phyloP scores from a whole-genome alignment of 2,888 invertebrate genomes.

The Drosophila cracens region DNA sequence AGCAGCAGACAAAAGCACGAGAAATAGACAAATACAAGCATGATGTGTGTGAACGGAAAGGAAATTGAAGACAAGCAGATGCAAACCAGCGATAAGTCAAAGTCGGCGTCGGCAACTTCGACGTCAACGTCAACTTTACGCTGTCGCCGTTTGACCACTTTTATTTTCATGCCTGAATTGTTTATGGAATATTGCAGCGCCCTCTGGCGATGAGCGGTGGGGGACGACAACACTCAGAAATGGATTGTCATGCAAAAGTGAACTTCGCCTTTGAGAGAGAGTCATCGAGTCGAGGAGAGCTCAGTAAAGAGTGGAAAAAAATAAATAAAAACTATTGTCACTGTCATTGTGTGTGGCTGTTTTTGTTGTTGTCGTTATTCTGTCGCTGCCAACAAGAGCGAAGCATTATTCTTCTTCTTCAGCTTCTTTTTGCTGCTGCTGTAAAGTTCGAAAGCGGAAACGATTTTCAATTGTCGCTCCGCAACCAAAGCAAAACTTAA shows the following conservation, averaged over 20 bases:
- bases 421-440: background rate
- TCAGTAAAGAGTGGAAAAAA: constrained; percentile 67
- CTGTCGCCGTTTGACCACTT: constrained; percentile 68
- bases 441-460: constrained; percentile 54
- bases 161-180: constrained; percentile 80
- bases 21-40: constrained; percentile 22
- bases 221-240: constrained; percentile 44
- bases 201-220: constrained; percentile 8
- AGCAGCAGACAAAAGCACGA: constrained; percentile 25
- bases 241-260: constrained; percentile 78
- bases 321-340: constrained; percentile 63
- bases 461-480: constrained; percentile 46
- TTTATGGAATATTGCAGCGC: constrained; percentile 56
- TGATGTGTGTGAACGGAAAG: constrained; percentile 19
- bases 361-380: constrained; percentile 15
- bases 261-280: constrained; percentile 61
- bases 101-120: constrained; percentile 12
- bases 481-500: constrained; percentile 4
- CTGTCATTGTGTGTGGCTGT: constrained; percentile 33
- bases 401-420: constrained; percentile 21
- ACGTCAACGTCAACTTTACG: constrained; percentile 5
- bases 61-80: constrained; percentile 55
- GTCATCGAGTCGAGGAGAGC: constrained; percentile 35
- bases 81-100: constrained; percentile 52
- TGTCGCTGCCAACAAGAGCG: constrained; percentile 25